Evolutionary conservation across 2,113 vertebrate species (phyloP).

Genomic region (Gavialis gangeticus): DNA sequence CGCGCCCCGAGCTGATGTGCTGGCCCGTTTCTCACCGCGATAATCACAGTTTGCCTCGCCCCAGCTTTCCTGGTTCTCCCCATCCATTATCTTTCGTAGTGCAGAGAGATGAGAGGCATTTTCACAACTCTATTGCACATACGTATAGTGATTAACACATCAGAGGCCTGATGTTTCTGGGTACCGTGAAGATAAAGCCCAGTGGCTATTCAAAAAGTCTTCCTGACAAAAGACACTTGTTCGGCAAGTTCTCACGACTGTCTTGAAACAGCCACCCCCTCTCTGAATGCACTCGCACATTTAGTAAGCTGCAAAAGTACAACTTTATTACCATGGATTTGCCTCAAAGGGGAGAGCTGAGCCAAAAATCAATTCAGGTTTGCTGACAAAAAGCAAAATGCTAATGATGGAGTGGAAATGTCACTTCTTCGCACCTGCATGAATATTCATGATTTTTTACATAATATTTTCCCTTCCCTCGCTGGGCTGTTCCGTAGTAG

Average conservation of each 20-base stretch:
- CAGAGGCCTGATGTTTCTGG: neutral
- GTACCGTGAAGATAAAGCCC: neutral
- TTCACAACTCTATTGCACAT: neutral
- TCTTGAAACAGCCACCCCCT: neutral
- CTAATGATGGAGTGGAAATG: constrained; percentile 67
- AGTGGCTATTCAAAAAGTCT: constrained; percentile 30
- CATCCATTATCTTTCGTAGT: neutral
- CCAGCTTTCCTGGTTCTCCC: neutral
- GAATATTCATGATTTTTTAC: constrained; percentile 59
- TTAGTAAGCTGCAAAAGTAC: constrained; percentile 60
- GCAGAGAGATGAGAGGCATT: neutral
- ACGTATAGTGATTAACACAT: neutral
- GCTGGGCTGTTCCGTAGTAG: neutral
- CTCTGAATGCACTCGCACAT: neutral
- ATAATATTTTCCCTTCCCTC: constrained; percentile 33
- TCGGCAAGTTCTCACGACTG: constrained; percentile 16
- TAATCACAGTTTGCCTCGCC: neutral
- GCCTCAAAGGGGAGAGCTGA: constrained; percentile 65
- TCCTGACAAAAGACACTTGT: constrained; percentile 36
- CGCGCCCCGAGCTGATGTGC: neutral
- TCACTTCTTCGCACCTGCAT: constrained; percentile 52
- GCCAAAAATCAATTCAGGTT: constrained; percentile 65
- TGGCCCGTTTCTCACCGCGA: neutral
- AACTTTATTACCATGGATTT: constrained; percentile 61
- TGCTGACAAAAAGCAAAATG: constrained; percentile 74